Percentiles rank a stretch among this genome's conserved stretches.
Evolutionary conservation across 2,797 vertebrate genomes (phyloP).

Genomic region (Lacerta agilis): DNA sequence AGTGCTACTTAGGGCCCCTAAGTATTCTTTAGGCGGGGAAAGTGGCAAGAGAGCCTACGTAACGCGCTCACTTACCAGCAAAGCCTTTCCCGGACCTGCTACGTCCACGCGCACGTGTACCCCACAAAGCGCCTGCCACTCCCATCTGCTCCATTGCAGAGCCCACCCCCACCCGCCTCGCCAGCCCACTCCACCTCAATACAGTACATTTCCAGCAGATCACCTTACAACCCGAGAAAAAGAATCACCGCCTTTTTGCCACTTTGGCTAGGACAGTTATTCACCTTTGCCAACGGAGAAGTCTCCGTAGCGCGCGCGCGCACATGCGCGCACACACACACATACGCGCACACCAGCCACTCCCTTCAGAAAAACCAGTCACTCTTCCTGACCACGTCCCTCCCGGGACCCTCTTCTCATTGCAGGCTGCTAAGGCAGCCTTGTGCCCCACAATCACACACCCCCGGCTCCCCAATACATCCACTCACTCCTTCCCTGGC

Average conservation of each 20-base stretch:
- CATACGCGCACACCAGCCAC: neutral
- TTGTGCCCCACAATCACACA: neutral
- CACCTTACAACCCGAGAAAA: neutral
- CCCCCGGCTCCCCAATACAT: no score
- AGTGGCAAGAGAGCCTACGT: neutral
- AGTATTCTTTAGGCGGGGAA: neutral
- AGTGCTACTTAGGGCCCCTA: neutral
- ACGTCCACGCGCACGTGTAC: constrained; percentile 2
- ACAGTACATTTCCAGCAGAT: constrained; percentile 11
- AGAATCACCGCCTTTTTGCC: no score
- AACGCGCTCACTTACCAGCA: neutral
- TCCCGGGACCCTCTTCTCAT: no score
- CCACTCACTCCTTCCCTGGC: neutral
- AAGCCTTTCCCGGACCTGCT: neutral
- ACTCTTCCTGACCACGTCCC: neutral
- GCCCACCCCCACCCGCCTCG: neutral
- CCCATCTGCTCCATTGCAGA: constrained; percentile 20
- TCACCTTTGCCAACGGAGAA: neutral
- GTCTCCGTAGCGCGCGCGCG: neutral
- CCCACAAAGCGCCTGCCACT: neutral
- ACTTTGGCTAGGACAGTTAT: no score
- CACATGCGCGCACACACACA: neutral
- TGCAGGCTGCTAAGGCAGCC: neutral
- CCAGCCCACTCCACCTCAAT: constrained; percentile 52
- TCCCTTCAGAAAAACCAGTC: neutral